A percentile compares a stretch with the other conserved stretches of the same genome.
phyloP scores from a whole-genome alignment of 2,797 vertebrate genomes.

The Pseudochirops cupreus region DNA sequence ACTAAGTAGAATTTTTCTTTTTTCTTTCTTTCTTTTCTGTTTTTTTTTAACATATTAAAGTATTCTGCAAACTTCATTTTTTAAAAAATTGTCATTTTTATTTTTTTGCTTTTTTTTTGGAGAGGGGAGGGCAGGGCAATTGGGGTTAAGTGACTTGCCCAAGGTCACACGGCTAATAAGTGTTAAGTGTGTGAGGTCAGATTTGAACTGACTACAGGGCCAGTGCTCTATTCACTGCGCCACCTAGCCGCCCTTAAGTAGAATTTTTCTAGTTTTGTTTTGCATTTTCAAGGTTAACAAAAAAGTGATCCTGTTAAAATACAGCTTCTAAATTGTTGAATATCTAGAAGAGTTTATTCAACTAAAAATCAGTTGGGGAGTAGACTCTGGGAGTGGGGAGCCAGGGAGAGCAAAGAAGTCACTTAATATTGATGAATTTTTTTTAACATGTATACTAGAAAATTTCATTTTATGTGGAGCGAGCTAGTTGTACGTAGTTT shows the following conservation, averaged over 20 bases:
- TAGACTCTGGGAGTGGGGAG: not conserved
- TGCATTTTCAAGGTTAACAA: not conserved
- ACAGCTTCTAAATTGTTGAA: not conserved
- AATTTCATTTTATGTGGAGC: not conserved
- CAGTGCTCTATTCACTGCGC: too few species aligned
- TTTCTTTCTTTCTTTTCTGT: too few species aligned
- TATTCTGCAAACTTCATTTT: too few species aligned
- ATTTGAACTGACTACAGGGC: too few species aligned
- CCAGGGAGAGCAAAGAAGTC: not conserved
- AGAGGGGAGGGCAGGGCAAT: too few species aligned
- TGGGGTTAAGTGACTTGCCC: too few species aligned
- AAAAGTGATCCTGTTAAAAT: not conserved
- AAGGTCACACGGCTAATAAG: too few species aligned
- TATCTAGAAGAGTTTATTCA: not conserved
- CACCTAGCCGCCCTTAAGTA: not conserved
- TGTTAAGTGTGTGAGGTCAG: too few species aligned
- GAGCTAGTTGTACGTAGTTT: not conserved
- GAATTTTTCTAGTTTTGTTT: not conserved
- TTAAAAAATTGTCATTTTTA: too few species aligned
- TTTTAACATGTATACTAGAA: not conserved
- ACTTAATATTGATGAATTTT: not conserved
- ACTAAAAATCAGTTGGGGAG: not conserved
- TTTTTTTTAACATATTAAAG: too few species aligned
- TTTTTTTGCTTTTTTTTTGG: too few species aligned
- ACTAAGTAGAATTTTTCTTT: not conserved